Conservation (phyloP, 2,888 invertebrate genomes). For the Anoncus sp. region DNA sequence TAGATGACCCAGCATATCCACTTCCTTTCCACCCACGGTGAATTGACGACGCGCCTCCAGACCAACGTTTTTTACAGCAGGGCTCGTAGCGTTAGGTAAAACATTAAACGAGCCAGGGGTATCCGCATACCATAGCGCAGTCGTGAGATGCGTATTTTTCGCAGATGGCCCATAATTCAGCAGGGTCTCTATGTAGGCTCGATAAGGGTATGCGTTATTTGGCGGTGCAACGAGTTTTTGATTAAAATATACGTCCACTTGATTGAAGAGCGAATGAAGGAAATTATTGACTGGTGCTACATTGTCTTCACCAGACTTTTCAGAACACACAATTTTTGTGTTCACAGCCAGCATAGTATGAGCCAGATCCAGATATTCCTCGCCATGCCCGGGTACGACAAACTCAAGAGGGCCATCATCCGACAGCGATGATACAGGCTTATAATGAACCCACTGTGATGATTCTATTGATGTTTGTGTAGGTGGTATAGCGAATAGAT, state of each 20-base stretch:
- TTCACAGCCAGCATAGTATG: too few species aligned
- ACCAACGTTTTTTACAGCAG: not conserved
- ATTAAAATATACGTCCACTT: slow-evolving; percentile 66
- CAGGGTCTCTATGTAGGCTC: slow-evolving; percentile 65
- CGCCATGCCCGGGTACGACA: too few species aligned
- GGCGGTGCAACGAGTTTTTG: slow-evolving; percentile 66
- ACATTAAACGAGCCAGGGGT: not conserved
- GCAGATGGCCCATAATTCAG: slow-evolving; percentile 63
- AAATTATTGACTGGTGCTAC: too few species aligned
- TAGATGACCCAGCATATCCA: slow-evolving; percentile 54
- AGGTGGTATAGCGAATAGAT: too few species aligned
- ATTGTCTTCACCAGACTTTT: too few species aligned
- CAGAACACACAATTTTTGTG: too few species aligned
- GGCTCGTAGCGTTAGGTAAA: not conserved
- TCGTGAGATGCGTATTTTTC: slow-evolving; percentile 49
- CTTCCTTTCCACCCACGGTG: not conserved
- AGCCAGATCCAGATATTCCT: too few species aligned
- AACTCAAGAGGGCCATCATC: too few species aligned
- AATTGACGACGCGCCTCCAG: not conserved
- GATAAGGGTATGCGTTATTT: slow-evolving; percentile 65
- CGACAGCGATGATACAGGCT: too few species aligned
- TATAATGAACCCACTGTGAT: too few species aligned
- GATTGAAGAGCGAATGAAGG: too few species aligned
- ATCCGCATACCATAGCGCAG: not conserved
- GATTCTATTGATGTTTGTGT: too few species aligned